Base-by-base conservation (phyloP, 2,888 invertebrate genomes). In the Trachelus stipa region DNA sequence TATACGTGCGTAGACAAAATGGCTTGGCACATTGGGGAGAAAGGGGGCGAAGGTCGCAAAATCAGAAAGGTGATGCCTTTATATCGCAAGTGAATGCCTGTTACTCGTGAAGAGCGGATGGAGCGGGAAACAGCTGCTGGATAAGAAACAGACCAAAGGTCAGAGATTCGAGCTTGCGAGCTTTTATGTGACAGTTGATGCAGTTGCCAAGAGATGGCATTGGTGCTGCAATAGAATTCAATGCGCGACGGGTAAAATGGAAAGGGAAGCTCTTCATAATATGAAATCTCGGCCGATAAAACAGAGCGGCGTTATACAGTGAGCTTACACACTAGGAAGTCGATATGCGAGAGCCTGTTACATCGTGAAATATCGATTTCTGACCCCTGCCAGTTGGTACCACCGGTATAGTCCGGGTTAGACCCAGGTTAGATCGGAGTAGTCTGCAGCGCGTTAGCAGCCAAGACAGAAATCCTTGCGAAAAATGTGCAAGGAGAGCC, bases 321-420 rank as follows among this genome's bases (percentile, higher is more conserved):
- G 33, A 33, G 74, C 76, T 83, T 82, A 80, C 75, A 79, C 80
- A 37, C 80, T 84, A 83, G 79, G 76, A 78, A 83, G 84, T 82
- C 79, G 77, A 75, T 85, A 81, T 81, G 78, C 81, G 82, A 83
- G 77, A 80, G 68, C 80, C 77, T 79, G 75, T 68, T 79, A 68
- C 12, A 77, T 75, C 78, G 81, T 78, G 81, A 81, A 83, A 83
- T 86, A 87, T 88, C 81, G 83, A 87, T 84, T 80, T 85, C 82
- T 86, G 85, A 87, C 86, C 85, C 85, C 84, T 78, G 85, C 83
- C 86, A 86, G 85, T 77, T 79, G 83, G 81, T 81, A 79, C 79
- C 80, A 78, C 35, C 79, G 78, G 31, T 23, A 15, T 2, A 56
- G 23, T 56, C 71, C 37, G 56, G 30, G 37, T 6, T 23, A 74